Evolutionary conservation across 2,797 vertebrate species (phyloP).

Genomic region (Ctenochaetus hawaiiensis): DNA sequence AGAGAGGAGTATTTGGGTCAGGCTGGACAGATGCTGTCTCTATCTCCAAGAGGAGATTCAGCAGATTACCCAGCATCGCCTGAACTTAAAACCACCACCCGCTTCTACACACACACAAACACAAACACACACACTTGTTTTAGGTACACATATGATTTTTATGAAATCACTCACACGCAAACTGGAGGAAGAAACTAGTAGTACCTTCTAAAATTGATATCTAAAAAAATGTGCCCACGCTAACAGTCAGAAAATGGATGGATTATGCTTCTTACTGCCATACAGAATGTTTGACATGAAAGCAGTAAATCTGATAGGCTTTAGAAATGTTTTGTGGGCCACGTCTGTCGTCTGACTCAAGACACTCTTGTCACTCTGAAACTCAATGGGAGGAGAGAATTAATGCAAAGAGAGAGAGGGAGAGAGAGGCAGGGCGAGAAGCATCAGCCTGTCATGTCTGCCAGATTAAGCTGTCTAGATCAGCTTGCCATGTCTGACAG

Average conservation of each 20-base stretch:
- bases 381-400: conserved; percentile 49
- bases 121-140: background rate
- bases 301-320: conserved; percentile 54
- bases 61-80: conserved; percentile 64
- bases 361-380: conserved; percentile 41
- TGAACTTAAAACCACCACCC: conserved; percentile 30
- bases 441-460: conserved; percentile 68
- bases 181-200: background rate
- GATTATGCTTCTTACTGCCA: background rate
- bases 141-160: background rate
- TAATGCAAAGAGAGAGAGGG: conserved; percentile 21
- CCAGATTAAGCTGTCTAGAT: conserved; percentile 71
- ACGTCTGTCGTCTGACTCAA: conserved; percentile 44
- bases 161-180: background rate
- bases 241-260: background rate
- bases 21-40: conserved; percentile 70
- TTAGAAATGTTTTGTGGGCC: conserved; percentile 35
- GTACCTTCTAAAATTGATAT: conserved; percentile 1
- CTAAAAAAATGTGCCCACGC: background rate
- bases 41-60: conserved; percentile 73
- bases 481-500: conserved; percentile 72
- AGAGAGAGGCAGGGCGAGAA: conserved; percentile 30
- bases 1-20: conserved; percentile 77
- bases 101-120: background rate
- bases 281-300: conserved; percentile 7